These are phyloP conservation scores for Hippasteria phrygiana DNA, from an alignment of 53 echinoderm and acorn worm species.

Conservation along the genomic window DNA sequence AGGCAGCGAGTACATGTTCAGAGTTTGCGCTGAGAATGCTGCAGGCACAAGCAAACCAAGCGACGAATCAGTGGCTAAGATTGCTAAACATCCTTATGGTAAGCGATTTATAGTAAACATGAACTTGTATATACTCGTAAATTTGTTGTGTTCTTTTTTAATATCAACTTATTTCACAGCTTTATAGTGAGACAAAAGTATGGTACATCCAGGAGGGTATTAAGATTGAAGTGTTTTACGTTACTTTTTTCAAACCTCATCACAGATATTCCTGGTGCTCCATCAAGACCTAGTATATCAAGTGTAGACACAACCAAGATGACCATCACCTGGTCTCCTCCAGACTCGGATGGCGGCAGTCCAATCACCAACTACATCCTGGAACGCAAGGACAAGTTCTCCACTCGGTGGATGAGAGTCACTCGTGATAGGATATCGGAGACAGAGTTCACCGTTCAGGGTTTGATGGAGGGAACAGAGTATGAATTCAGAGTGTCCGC, in stretches of 20 bases:
- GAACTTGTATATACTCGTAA: no score
- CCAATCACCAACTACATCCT: conserved; percentile 82
- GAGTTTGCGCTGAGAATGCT: conserved; percentile 80
- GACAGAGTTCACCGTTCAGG: conserved; percentile 64
- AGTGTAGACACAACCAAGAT: conserved; percentile 61
- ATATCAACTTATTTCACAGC: no score
- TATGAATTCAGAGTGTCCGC: conserved; percentile 86
- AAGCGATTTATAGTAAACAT: no score
- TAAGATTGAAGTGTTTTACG: no score
- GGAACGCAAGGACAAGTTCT: conserved; percentile 80
- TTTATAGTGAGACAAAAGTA: no score
- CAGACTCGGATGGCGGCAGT: conserved; percentile 80
- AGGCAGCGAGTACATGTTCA: conserved; percentile 77
- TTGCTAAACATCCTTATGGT: conserved; percentile 89
- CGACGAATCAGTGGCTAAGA: conserved; percentile 66
- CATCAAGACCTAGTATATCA: conserved; percentile 71
- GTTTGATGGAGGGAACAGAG: conserved; percentile 78
- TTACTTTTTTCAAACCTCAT: not conserved
- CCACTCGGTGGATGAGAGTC: conserved; percentile 77
- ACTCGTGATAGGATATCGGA: conserved; percentile 75
- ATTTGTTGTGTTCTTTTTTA: no score
- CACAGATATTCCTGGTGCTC: conserved; percentile 77
- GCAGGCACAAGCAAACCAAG: conserved; percentile 84
- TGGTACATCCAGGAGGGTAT: no score
- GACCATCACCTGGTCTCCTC: conserved; percentile 80